A percentile compares a stretch with the other conserved stretches of the same genome.
These are phyloP conservation scores for Columba janthina DNA, from an alignment of 2,113 vertebrate species.

Conservation along the genomic window DNA sequence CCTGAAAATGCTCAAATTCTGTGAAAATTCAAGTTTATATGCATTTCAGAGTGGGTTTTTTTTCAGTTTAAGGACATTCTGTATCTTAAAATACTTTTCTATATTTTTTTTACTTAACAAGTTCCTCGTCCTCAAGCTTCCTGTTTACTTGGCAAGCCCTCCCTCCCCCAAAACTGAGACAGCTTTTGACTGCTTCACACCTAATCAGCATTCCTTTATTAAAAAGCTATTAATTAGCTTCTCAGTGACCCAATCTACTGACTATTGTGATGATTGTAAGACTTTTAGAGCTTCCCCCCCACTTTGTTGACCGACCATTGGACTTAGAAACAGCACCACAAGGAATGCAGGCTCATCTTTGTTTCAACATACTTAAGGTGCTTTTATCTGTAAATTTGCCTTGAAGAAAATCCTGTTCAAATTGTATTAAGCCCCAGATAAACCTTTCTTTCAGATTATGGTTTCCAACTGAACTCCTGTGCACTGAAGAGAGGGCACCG, in stretches of 20 bases:
- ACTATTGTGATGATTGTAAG: conserved; percentile 33
- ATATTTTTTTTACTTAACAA: not conserved
- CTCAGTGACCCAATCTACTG: not conserved
- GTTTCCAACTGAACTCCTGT: conserved; percentile 60
- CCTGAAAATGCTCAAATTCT: not conserved
- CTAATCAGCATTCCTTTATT: conserved; percentile 45
- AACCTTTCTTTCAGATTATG: conserved; percentile 73
- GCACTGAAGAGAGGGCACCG: conserved; percentile 60
- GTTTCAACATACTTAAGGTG: conserved; percentile 58
- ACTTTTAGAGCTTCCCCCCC: not conserved
- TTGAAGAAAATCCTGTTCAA: conserved; percentile 77
- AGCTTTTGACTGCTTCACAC: not conserved
- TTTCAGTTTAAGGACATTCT: not conserved
- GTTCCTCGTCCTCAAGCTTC: not conserved
- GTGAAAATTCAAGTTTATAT: not conserved
- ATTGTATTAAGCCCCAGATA: conserved; percentile 68
- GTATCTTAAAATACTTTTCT: not conserved
- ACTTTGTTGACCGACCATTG: conserved; percentile 29
- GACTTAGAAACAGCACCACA: conserved; percentile 32
- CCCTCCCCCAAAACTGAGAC: not conserved
- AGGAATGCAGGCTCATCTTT: conserved; percentile 60
- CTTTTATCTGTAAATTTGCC: conserved; percentile 72
- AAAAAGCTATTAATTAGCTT: conserved; percentile 53
- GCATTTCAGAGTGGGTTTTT: not conserved
- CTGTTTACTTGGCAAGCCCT: not conserved